Evolutionary conservation across 2,888 invertebrate species (phyloP).

Genomic region (Cinara cedri): DNA sequence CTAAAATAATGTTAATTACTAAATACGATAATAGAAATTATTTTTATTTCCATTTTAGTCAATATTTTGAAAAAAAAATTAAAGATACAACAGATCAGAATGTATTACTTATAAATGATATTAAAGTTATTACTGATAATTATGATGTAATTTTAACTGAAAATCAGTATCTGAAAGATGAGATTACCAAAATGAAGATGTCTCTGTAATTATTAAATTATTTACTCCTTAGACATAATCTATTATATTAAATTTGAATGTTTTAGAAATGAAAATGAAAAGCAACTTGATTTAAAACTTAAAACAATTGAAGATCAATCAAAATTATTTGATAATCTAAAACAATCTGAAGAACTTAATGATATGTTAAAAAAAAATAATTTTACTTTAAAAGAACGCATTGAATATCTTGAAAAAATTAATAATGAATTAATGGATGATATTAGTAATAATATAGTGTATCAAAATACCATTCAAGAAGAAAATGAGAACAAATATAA

Average conservation of each 20-base stretch:
- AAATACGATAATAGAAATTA: background rate
- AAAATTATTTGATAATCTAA: constrained; percentile 6
- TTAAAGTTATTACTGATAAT: background rate
- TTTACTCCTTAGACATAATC: background rate
- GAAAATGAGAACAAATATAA: constrained; percentile 2
- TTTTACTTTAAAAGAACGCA: constrained; percentile 7
- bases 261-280: constrained; percentile 1
- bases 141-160: constrained; percentile 2
- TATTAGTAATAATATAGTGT: constrained; percentile 2
- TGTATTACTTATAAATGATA: background rate
- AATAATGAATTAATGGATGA: constrained; percentile 10
- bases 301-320: constrained; percentile 7
- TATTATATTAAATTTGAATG: constrained; percentile 4
- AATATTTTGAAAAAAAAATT: background rate
- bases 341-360: constrained; percentile 13
- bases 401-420: constrained; percentile 10
- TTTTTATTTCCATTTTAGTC: constrained; percentile 21
- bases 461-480: background rate
- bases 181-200: background rate
- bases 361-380: constrained; percentile 25
- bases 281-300: background rate
- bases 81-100: background rate
- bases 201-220: constrained; percentile 12
- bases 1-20: background rate
- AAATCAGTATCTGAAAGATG: constrained; percentile 20